A percentile compares a stretch with the other conserved stretches of the same genome.
phyloP scores from a whole-genome alignment of 2,113 vertebrate species.

The Grammomys surdaster region DNA sequence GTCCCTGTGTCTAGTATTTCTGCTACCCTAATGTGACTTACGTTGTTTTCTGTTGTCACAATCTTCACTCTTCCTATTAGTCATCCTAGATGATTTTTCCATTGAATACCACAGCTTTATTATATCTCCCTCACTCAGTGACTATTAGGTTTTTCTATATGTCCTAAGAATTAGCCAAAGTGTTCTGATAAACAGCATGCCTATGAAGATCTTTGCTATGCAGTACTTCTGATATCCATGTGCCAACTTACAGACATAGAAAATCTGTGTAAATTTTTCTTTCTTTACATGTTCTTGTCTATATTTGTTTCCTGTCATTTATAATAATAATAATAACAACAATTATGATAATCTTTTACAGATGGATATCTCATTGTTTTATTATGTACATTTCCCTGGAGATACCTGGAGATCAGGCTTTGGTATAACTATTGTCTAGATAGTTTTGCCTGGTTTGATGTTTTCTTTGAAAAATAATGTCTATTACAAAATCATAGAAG shows the following conservation, averaged over 20 bases:
- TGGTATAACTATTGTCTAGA: background rate
- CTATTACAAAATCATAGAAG: background rate
- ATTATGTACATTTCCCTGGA: background rate
- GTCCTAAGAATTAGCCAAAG: background rate
- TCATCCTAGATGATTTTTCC: background rate
- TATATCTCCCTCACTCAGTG: too few species aligned
- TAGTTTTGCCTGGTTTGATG: background rate
- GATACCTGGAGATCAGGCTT: background rate
- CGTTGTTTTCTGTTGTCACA: background rate
- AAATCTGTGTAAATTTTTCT: background rate
- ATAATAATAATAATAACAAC: background rate
- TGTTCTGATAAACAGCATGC: background rate
- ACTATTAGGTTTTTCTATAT: background rate
- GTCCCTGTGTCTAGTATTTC: background rate
- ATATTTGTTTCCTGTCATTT: background rate
- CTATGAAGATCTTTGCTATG: background rate
- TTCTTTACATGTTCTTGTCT: background rate
- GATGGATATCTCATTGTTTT: background rate
- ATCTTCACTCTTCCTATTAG: background rate
- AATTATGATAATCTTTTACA: background rate
- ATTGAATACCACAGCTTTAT: background rate
- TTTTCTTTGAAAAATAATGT: background rate
- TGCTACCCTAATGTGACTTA: background rate
- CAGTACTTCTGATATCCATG: background rate
- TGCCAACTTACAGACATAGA: background rate